Evolutionary conservation across 1,140 invertebrate species (phyloP).

Genomic region (Caenorhabditis brenneri): DNA sequence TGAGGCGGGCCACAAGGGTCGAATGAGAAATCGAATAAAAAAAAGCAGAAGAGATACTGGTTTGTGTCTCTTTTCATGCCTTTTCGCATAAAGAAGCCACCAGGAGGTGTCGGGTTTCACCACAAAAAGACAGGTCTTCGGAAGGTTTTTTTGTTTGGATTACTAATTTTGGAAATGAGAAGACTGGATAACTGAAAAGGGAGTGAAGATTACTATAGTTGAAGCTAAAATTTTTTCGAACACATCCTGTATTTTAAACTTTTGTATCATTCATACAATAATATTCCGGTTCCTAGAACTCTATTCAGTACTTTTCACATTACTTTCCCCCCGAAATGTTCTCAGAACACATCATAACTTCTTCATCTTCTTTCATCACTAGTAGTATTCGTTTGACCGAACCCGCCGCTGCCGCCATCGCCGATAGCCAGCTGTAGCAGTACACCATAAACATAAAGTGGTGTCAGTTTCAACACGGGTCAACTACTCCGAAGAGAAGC

Average conservation of each 20-base stretch:
- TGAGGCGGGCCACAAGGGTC: too few relatives aligned
- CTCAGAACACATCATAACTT: too few relatives aligned
- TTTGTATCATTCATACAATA: too few relatives aligned
- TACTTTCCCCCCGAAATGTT: not conserved
- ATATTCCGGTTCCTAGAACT: too few relatives aligned
- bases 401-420: too few relatives aligned
- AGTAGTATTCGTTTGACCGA: too few relatives aligned
- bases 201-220: too few relatives aligned
- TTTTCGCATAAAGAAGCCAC: not conserved
- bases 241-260: too few relatives aligned
- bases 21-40: not conserved
- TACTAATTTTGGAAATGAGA: not conserved
- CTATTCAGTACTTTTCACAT: too few relatives aligned
- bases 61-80: not conserved
- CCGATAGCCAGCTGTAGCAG: not conserved
- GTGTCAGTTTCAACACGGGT: constrained; percentile 33
- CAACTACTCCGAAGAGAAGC: not conserved
- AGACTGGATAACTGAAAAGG: too few relatives aligned
- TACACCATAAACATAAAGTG: not conserved
- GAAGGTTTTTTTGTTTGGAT: not conserved
- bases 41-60: not conserved
- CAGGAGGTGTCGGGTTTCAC: constrained; percentile 20
- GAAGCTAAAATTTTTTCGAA: too few relatives aligned
- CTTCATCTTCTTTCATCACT: too few relatives aligned
- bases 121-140: not conserved